These are phyloP conservation scores for Xanthostigma xanthostigma DNA, from an alignment of 2,888 invertebrate species.

Conservation along the genomic window DNA sequence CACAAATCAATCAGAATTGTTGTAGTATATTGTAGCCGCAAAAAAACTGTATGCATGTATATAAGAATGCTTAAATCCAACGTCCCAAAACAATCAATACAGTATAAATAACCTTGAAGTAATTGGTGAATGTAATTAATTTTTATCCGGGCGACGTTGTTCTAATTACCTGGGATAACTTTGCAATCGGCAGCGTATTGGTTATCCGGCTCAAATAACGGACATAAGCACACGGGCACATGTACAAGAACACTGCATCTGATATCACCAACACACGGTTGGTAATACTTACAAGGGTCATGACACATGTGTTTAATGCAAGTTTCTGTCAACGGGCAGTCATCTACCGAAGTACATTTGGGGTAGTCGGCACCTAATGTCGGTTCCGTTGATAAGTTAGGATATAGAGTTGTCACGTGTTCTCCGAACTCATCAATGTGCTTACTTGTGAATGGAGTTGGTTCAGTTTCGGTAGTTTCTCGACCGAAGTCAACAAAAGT, in stretches of 20 bases:
- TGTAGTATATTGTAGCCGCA: no score
- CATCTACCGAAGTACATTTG: constrained; percentile 10
- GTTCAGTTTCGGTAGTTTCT: no score
- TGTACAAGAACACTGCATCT: constrained; percentile 36
- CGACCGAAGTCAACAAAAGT: no score
- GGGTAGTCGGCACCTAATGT: background rate
- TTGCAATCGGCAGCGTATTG: constrained; percentile 34
- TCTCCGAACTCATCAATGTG: no score
- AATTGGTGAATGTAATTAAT: background rate
- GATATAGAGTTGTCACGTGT: no score
- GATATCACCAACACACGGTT: constrained; percentile 28
- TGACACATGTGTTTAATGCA: constrained; percentile 35
- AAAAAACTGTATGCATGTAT: no score
- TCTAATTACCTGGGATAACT: constrained; percentile 42
- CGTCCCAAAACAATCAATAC: no score
- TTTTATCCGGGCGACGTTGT: constrained; percentile 1
- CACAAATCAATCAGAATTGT: no score
- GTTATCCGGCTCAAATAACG: constrained; percentile 26
- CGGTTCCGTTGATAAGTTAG: no score
- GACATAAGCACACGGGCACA: constrained; percentile 41
- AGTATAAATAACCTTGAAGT: no score
- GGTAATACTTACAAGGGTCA: constrained; percentile 34
- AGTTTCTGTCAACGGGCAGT: constrained; percentile 29
- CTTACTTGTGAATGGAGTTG: no score
- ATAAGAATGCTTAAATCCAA: no score